Base-by-base conservation (phyloP, 2,888 invertebrate genomes). In the Meiosimyza platycephala region DNA sequence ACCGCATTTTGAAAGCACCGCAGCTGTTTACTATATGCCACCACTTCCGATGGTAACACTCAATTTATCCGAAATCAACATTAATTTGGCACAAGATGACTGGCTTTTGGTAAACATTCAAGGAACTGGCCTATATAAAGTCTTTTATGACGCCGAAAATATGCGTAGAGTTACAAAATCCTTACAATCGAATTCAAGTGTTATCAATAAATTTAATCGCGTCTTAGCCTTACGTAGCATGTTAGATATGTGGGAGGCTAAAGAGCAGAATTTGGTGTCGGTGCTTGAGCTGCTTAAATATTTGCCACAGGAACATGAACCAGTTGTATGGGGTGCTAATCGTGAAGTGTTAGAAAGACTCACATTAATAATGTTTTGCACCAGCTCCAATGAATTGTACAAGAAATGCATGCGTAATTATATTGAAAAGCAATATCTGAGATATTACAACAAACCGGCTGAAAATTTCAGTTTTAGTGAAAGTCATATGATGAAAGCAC, bases 81-180 rank as follows among this genome's bases (percentile, higher is more conserved):
- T 75, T 11, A 72, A 63, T 51, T 13, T 77, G 6, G 64, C 64
- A 1, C 52, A 65, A 7, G 40, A 71, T 13, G 79, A 80, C 28
- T 82, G 81, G 81, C 57, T 80, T n/a, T 66, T 82, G 22, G 64
- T 79, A 0, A 80, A 81, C 52, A 78, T 78, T 13, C 76, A 79
- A 22, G 77, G 77, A 50, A 78, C 77, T 3, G 77, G 79, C 2
- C 71, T 77, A 81, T 92, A 90, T 85, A 86, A 92, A 79, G 91
- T 92, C 1, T 91, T 92, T 80, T 94, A 94, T 77, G 92, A 93
- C 62, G 78, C 79, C 0, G 82, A 83, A 0, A 92, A 92, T 82
- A 93, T 93, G 92, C 80, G 85, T 0, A 86, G 89, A 0, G 88
- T 95, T 1, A 90, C 90, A n/a, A 87, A 89, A 50, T 90, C 75